Percentiles rank a stretch among this genome's conserved stretches.
These are phyloP conservation scores for Gambelia wislizenii DNA, from an alignment of 2,797 vertebrate species.

Conservation along the genomic window DNA sequence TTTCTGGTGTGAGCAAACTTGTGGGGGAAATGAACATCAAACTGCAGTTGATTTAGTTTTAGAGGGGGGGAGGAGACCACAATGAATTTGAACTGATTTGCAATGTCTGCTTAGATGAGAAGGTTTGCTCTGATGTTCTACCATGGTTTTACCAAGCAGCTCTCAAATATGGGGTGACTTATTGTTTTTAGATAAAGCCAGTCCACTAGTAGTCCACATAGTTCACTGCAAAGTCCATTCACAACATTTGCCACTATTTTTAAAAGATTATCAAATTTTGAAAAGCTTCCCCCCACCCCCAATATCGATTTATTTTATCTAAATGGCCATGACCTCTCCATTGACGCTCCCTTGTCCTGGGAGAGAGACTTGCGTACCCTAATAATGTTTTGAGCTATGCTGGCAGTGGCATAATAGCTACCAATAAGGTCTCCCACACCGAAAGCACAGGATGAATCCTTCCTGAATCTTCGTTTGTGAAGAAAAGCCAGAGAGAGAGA, in stretches of 20 bases:
- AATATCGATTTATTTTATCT: slow-evolving; percentile 50
- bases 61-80: background rate
- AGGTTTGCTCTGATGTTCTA: slow-evolving; percentile 26
- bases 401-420: no score
- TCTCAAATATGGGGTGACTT: slow-evolving; percentile 44
- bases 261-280: slow-evolving; percentile 23
- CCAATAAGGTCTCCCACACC: no score
- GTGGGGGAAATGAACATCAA: no score
- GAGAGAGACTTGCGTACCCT: no score
- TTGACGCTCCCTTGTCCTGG: no score
- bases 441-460: no score
- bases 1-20: no score
- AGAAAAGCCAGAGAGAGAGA: no score
- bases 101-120: slow-evolving; percentile 57
- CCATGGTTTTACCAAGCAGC: background rate
- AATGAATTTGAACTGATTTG: slow-evolving; percentile 42
- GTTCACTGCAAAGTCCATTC: slow-evolving; percentile 45
- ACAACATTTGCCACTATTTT: slow-evolving; percentile 57
- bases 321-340: no score
- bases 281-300: slow-evolving; percentile 33
- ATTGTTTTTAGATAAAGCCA: background rate
- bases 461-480: no score
- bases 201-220: slow-evolving; percentile 33
- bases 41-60: no score
- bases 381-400: no score